Percentiles rank a stretch among this genome's conserved stretches.
phyloP scores from a whole-genome alignment of 2,113 vertebrate species.

The Furnarius figulus region DNA sequence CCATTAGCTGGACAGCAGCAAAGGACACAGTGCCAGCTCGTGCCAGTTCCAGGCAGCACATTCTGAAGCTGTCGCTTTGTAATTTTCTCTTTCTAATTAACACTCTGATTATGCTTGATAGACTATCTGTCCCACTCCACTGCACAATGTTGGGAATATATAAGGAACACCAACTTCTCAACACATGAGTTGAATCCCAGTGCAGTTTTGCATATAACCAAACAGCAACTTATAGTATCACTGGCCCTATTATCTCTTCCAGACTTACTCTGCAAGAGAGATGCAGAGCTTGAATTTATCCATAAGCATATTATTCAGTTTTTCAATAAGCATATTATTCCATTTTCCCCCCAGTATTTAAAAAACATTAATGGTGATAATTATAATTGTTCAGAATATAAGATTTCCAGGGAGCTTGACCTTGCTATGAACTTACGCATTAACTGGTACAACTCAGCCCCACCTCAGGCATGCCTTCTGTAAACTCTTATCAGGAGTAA shows the following conservation, averaged over 20 bases:
- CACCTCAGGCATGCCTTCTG: neutral
- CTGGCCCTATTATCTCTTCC: neutral
- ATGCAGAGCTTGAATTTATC: neutral
- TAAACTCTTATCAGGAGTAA: neutral
- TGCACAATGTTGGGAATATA: neutral
- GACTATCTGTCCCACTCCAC: neutral
- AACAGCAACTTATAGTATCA: neutral
- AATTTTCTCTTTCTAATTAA: neutral
- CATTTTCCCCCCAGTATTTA: accelerated
- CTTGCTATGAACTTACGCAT: neutral
- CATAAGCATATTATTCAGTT: neutral
- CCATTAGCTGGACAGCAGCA: neutral
- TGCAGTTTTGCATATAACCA: neutral
- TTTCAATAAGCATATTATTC: neutral
- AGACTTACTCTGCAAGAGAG: neutral
- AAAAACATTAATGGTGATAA: neutral
- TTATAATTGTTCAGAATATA: neutral
- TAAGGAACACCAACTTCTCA: neutral
- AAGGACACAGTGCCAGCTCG: neutral
- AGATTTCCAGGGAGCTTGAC: neutral
- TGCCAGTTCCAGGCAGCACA: neutral
- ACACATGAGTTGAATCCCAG: neutral
- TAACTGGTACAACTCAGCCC: neutral
- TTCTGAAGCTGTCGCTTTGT: neutral
- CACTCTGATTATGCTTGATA: neutral